Evolutionary conservation across 2,113 vertebrate species (phyloP).

Genomic region (Pandion haliaetus): DNA sequence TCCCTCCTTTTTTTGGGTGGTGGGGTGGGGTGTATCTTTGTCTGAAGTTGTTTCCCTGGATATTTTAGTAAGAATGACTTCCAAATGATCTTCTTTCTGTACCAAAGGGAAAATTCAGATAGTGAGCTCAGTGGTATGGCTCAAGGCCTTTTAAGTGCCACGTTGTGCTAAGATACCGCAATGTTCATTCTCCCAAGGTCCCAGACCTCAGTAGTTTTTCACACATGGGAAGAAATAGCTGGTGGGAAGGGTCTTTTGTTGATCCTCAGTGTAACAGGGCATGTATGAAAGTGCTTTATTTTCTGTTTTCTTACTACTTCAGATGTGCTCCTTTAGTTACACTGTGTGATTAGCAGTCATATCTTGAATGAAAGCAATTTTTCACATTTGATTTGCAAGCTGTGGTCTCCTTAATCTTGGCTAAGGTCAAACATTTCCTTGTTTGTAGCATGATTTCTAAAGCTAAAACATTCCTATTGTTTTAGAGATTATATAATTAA

Average conservation of each 20-base stretch:
- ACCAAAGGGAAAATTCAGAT: background rate
- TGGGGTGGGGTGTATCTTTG: background rate
- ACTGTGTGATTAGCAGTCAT: background rate
- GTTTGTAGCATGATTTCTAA: background rate
- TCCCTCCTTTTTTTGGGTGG: background rate
- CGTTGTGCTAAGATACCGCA: background rate
- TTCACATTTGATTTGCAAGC: background rate
- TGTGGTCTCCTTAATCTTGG: background rate
- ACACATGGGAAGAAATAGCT: background rate
- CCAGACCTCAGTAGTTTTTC: background rate
- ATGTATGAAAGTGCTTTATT: background rate
- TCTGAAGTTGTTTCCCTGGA: background rate
- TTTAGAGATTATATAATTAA: background rate
- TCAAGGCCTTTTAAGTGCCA: background rate
- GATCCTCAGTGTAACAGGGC: background rate
- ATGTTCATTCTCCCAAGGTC: background rate
- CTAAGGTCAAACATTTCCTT: background rate
- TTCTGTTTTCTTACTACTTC: background rate
- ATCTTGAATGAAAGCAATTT: background rate
- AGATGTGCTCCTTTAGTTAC: background rate
- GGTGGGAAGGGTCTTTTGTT: background rate
- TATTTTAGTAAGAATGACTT: background rate
- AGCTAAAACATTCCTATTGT: background rate
- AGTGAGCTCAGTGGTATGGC: background rate
- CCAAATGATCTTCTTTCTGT: background rate